Evolutionary conservation across 30 jellyfish, hydroid and myxozoan species (phyloP).

Genomic region (Hydractinia symbiolongicarpus): DNA sequence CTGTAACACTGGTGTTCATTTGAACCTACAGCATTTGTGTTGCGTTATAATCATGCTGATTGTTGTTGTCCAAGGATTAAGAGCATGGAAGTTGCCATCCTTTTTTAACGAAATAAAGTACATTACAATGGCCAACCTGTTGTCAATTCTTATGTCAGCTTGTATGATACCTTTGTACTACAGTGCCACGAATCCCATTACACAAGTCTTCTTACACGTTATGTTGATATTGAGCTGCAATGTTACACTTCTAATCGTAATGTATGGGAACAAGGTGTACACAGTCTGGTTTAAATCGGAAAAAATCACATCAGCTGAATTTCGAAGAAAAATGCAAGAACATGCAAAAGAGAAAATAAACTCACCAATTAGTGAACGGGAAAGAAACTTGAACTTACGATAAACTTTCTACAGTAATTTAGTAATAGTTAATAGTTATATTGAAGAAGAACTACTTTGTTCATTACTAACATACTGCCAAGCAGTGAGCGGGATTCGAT

Average conservation of each 20-base stretch:
- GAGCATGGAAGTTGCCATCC: slow-evolving; percentile 5
- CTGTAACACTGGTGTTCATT: slow-evolving; percentile 1
- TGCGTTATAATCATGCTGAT: neutral
- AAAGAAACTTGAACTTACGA: too few relatives aligned
- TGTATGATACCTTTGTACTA: neutral
- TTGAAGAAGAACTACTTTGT: too few relatives aligned
- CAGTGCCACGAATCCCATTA: neutral
- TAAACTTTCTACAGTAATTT: too few relatives aligned
- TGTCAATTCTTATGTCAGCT: neutral
- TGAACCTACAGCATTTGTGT: neutral
- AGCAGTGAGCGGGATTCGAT: too few relatives aligned
- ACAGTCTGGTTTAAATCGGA: neutral
- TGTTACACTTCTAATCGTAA: neutral
- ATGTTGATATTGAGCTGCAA: neutral
- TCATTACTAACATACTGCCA: too few relatives aligned
- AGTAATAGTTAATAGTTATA: too few relatives aligned
- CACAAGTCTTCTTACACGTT: neutral
- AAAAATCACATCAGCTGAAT: neutral
- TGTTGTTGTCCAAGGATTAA: slow-evolving; percentile 9
- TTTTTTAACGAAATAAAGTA: neutral
- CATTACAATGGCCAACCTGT: neutral
- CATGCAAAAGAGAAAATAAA: neutral
- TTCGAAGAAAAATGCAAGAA: slow-evolving; percentile 10
- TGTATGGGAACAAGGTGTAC: neutral
- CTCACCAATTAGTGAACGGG: too few relatives aligned